Evolutionary conservation across 2,797 vertebrate genomes (phyloP), one percentile per base, ranked within the genome.

Genomic region (Acipenser transmontanus): DNA sequence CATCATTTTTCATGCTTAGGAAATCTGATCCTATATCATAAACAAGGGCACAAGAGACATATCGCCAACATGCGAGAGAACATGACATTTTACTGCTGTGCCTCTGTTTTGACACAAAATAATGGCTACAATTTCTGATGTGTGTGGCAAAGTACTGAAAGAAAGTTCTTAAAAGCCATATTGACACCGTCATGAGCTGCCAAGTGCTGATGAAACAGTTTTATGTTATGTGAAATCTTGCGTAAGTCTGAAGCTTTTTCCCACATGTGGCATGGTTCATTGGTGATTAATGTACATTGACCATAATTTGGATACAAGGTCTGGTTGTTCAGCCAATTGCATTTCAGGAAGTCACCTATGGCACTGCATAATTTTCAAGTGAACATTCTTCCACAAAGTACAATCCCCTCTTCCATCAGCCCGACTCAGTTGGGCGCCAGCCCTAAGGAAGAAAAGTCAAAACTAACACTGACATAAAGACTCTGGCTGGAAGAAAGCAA

Each of bases 291-390:
- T 71, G 14, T n/a, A 61, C 52, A 72, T 47, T 74, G 70, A 60
- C 70, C 63, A 67, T 48, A 67, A 6, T 69, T 56, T 70, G 0
- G 1, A 78, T 79, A 82, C 78, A 85, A 90, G 77, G 77, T 68
- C 73, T 49, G 82, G 82, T 84, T 87, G 82, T 86, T 88, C 74
- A 82, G 84, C 71, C 64, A 68, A 71, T 57, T 66, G 62, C 57
- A 59, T 71, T 77, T 73, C 84, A 86, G 86, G 84, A 91, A 87
- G 83, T 86, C 74, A 77, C 81, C 74, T 85, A 79, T 76, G 75
- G 83, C 79, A 78, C 11, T 70, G 81, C 71, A 76, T 78, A 78
- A 81, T 79, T 77, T 73, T 67, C 64, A 72, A 62, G 61, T 65
- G 64, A 73, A 14, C 48, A 51, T 13, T 72, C 61, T 76, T 59